Evolutionary conservation across 2,888 invertebrate genomes (phyloP), one percentile per base, ranked within the genome.

Genomic region (Brachynemurus nebulosus): DNA sequence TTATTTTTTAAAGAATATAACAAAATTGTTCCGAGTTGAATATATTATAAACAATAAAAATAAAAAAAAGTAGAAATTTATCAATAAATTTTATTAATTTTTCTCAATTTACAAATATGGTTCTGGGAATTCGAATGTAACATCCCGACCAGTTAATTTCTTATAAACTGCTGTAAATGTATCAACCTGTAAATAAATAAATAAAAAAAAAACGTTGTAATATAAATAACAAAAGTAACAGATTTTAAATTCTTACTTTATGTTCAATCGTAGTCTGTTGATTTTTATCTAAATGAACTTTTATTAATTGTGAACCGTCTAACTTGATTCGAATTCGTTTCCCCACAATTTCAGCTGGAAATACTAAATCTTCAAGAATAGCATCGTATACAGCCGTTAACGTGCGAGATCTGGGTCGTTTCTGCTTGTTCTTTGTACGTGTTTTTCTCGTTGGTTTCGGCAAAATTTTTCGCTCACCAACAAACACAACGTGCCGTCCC

Each of bases 221-320:
- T 14, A 34, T 6, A 7, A 34, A 11, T 2, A 19, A 37, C 21
- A 16, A 23, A 40, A 33, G 21, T 3, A 23, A 40, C 23, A 17
- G 11, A n/a, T n/a, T n/a, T n/a, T n/a, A n/a, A 17, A 18, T 41
- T 51, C 51, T 60, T 66, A 95, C 93, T 81, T 98, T 98, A 68
- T 97, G 97, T 74, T 97, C 98, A 69, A 98, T 93, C 56, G 93
- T 96, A 50, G 96, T 97, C 70, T 96, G 96, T 67, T 97, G 95
- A 66, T 84, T 89, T 71, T 96, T 97, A 69, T 96, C 95, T 61
- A 98, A 76, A 67, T 96, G 96, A 55, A 97, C 93, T 72, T 98
- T 98, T 63, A 91, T 90, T 51, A 98, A 74, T 60, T 95, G 86
- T 38, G 91, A 86, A 51, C 97, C 97, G 63, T 98, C 97, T 57